Evolutionary conservation across 2,888 invertebrate species (phyloP).

Genomic region (Anoncus sp.): DNA sequence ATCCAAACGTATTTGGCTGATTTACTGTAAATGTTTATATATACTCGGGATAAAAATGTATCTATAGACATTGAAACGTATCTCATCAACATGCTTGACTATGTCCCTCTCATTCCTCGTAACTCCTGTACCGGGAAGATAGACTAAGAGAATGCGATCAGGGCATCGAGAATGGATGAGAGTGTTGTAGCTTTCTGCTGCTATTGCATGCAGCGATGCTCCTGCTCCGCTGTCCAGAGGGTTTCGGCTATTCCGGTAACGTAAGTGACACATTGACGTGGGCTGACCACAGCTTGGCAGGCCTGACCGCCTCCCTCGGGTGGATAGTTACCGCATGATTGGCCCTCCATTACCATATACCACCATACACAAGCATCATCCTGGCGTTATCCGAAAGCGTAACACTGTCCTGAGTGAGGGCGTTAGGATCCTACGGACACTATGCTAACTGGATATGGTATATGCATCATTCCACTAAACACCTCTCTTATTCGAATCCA

Average conservation of each 20-base stretch:
- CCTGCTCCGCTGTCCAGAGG: constrained; percentile 71
- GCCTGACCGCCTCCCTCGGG: constrained; percentile 81
- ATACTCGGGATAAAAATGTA: not conserved
- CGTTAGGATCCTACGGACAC: constrained; percentile 37
- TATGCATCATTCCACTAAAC: constrained; percentile 24
- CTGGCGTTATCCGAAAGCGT: constrained; percentile 52
- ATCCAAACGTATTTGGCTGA: not conserved
- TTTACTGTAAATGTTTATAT: not conserved
- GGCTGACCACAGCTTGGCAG: constrained; percentile 82
- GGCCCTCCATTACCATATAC: constrained; percentile 83
- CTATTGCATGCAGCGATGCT: constrained; percentile 69
- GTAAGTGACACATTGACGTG: constrained; percentile 83
- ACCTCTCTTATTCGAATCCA: constrained; percentile 41
- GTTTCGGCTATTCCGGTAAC: constrained; percentile 79
- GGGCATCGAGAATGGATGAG: constrained; percentile 47
- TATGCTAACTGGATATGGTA: constrained; percentile 14
- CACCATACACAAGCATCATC: constrained; percentile 70
- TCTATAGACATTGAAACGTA: not conserved
- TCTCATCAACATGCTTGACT: constrained; percentile 4
- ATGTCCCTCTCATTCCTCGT: constrained; percentile 27
- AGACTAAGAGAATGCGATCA: constrained; percentile 27
- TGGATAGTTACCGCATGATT: constrained; percentile 83
- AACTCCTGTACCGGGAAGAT: constrained; percentile 6
- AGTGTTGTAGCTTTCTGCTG: constrained; percentile 65
- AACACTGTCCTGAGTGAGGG: constrained; percentile 40